Percentiles rank a stretch among this genome's conserved stretches.
Conservation (phyloP, 2,113 vertebrate genomes). For the Pelmatolapia mariae region DNA sequence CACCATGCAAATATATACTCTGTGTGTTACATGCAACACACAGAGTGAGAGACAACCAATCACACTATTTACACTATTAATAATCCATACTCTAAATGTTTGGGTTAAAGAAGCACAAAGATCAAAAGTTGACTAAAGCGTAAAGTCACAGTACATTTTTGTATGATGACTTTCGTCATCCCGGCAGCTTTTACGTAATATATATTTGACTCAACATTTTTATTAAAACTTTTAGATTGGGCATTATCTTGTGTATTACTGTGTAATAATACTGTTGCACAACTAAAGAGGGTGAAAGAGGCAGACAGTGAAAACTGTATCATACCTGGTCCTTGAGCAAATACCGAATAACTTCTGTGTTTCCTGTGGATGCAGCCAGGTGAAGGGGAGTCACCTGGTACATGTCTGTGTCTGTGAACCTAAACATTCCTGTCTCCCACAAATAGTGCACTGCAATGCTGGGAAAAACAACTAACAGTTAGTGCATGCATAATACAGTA, state of each 20-base stretch:
- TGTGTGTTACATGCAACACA: not conserved
- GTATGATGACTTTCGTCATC: not conserved
- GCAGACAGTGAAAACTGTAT: not conserved
- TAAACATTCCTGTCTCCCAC: constrained; percentile 73
- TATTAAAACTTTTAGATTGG: not conserved
- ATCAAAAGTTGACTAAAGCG: not conserved
- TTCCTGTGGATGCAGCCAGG: constrained; percentile 73
- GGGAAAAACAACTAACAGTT: not conserved
- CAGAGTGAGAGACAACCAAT: not conserved
- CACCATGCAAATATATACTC: not conserved
- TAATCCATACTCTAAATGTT: not conserved
- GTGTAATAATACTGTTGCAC: not conserved
- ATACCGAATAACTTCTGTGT: constrained; percentile 71
- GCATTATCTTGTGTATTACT: not conserved
- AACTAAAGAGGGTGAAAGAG: not conserved
- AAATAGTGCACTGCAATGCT: constrained; percentile 74
- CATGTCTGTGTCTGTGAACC: constrained; percentile 72
- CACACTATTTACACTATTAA: not conserved
- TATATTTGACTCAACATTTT: not conserved
- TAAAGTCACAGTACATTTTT: not conserved
- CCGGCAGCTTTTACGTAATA: not conserved
- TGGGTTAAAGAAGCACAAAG: not conserved
- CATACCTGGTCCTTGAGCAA: constrained; percentile 67
- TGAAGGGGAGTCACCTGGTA: constrained; percentile 71
- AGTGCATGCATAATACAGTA: not conserved